phyloP scores from a whole-genome alignment of 2,797 vertebrate species.

The Remorina albescens region DNA sequence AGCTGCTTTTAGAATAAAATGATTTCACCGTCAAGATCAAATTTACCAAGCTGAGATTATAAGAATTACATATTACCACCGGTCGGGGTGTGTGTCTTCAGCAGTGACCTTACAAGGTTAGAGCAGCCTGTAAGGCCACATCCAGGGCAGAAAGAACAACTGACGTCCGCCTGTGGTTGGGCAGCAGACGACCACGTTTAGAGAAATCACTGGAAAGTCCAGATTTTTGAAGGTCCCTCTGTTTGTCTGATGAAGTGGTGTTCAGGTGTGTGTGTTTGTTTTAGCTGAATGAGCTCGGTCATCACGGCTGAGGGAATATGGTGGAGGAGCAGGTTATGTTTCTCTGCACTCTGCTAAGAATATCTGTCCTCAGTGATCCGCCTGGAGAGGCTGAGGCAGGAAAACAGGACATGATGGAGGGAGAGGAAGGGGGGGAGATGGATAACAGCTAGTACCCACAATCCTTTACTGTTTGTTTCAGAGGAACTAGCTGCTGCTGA shows the following conservation, averaged over 20 bases:
- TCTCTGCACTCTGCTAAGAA: conserved; percentile 32
- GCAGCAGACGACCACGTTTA: no score
- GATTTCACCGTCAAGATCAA: no score
- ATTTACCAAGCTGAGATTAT: no score
- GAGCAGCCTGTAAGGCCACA: neutral
- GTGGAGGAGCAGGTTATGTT: conserved; percentile 6
- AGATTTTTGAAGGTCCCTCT: no score
- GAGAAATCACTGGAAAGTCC: no score
- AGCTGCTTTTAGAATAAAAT: neutral
- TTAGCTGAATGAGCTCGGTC: no score
- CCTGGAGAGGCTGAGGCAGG: neutral
- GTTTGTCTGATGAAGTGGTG: neutral
- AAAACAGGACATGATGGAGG: conserved; percentile 13
- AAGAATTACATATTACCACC: no score
- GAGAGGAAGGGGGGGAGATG: neutral
- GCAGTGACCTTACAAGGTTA: no score
- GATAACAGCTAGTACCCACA: neutral
- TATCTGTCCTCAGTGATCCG: conserved; percentile 17
- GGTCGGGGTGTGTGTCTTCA: no score
- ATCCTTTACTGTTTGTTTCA: neutral
- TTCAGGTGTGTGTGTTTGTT: neutral
- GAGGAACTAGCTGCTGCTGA: neutral
- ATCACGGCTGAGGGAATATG: neutral
- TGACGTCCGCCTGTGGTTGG: no score
- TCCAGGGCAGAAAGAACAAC: neutral